A percentile compares a stretch with the other conserved stretches of the same genome.
These are phyloP conservation scores for Vanessa tameamea DNA, from an alignment of 1,140 invertebrate genomes.

Conservation along the genomic window DNA sequence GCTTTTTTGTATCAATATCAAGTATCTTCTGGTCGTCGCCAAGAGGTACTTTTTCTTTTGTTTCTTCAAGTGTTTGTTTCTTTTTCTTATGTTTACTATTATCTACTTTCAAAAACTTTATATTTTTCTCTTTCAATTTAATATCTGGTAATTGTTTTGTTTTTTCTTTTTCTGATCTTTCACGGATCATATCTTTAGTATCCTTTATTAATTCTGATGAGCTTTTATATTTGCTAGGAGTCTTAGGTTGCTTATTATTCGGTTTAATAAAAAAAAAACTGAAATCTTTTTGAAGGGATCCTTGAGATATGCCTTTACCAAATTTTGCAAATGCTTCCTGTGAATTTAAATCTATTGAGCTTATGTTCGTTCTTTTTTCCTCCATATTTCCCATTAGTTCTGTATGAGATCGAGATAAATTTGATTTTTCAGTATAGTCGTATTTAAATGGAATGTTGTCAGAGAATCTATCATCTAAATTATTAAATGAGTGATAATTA, in stretches of 20 bases:
- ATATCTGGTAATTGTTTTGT: slow-evolving; percentile 29
- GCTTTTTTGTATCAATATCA: slow-evolving; percentile 17
- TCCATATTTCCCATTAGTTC: not conserved
- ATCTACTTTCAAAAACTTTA: slow-evolving; percentile 14
- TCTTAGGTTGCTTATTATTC: slow-evolving; percentile 27
- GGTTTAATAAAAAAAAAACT: slow-evolving; percentile 52
- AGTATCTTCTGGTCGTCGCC: not conserved
- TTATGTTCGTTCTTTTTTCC: not conserved
- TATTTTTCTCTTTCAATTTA: slow-evolving; percentile 37
- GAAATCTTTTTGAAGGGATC: slow-evolving; percentile 37
- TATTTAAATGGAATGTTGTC: not conserved
- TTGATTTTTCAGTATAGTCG: not conserved
- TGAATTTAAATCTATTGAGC: not conserved
- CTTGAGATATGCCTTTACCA: not conserved
- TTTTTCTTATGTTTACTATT: slow-evolving; percentile 6
- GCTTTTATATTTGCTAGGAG: slow-evolving; percentile 38
- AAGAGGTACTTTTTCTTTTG: slow-evolving; percentile 21
- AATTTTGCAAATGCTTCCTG: not conserved
- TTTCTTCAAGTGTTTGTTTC: slow-evolving; percentile 9
- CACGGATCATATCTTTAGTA: slow-evolving; percentile 47
- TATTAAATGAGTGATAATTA: not conserved
- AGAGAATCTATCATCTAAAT: not conserved
- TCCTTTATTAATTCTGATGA: slow-evolving; percentile 60
- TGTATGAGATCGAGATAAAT: not conserved
- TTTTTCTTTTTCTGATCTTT: slow-evolving; percentile 42